Conservation (phyloP, 2,113 vertebrate species). For the Cyprinodon variegatus region DNA sequence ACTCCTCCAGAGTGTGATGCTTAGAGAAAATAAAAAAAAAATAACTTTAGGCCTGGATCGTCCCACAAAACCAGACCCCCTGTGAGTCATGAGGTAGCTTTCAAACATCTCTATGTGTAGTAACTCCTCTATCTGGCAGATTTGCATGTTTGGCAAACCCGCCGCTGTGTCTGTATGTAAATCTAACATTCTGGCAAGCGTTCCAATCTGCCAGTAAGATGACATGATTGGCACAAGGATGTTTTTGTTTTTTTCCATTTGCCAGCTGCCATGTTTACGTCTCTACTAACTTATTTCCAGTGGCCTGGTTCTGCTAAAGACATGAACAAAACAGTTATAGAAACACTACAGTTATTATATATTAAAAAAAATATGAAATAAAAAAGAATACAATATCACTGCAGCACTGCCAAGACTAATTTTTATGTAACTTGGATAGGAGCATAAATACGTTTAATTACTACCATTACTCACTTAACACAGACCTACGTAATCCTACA, state of each 20-base stretch:
- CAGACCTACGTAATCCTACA: too few relatives aligned
- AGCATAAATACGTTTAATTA: background rate
- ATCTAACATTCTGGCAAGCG: conserved; percentile 58
- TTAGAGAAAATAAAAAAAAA: background rate
- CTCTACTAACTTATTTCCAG: conserved; percentile 50
- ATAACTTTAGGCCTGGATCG: conserved; percentile 18
- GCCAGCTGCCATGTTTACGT: conserved; percentile 52
- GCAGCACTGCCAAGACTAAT: background rate
- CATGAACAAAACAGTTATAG: conserved; percentile 11
- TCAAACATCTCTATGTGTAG: conserved; percentile 17
- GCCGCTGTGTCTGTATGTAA: conserved; percentile 58
- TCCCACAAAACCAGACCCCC: conserved; percentile 1
- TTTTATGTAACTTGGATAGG: background rate
- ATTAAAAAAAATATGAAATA: too few relatives aligned
- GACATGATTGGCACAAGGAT: conserved; percentile 62
- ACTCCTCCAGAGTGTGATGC: background rate
- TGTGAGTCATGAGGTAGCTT: conserved; percentile 27
- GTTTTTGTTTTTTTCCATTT: conserved; percentile 35
- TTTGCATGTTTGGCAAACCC: conserved; percentile 56
- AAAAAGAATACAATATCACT: too few relatives aligned
- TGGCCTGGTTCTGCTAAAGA: conserved; percentile 29
- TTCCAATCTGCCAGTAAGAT: conserved; percentile 63
- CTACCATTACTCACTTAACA: background rate
- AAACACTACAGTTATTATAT: background rate
- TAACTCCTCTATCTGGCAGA: conserved; percentile 48